Percentiles rank a stretch among this genome's conserved stretches.
Evolutionary conservation across 2,888 invertebrate species (phyloP).

Genomic region (Imbricaverruca yamaguchii): DNA sequence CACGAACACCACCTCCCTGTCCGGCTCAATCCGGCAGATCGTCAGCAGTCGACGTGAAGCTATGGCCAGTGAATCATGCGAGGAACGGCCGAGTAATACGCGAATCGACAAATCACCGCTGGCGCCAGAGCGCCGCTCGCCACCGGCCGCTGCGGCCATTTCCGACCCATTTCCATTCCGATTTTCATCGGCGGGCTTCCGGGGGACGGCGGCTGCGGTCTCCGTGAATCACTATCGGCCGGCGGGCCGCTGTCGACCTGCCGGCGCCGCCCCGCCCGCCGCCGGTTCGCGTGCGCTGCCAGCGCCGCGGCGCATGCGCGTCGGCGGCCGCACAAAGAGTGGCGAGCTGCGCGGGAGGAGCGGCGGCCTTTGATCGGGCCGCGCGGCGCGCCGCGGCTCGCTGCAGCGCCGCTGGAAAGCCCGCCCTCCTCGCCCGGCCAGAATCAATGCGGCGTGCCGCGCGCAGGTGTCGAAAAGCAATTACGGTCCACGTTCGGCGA

Average conservation of each 20-base stretch:
- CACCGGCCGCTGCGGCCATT: not conserved
- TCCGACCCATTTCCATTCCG: conserved; percentile 8
- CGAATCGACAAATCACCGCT: not conserved
- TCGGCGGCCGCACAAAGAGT: not conserved
- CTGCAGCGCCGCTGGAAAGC: conserved; percentile 39
- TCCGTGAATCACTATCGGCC: conserved; percentile 56
- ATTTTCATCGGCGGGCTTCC: conserved; percentile 50
- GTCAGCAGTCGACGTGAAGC: too few species aligned
- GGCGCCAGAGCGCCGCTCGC: not conserved
- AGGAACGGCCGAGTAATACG: not conserved
- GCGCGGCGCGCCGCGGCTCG: not conserved
- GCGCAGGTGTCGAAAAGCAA: conserved; percentile 40
- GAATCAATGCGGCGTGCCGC: conserved; percentile 27
- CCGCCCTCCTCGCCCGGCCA: conserved; percentile 49
- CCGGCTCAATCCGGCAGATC: too few species aligned
- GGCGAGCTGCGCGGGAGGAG: conserved; percentile 29
- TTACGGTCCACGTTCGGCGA: conserved; percentile 33
- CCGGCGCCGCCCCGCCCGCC: conserved; percentile 1
- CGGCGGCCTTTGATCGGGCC: conserved; percentile 26
- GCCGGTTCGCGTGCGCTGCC: conserved; percentile 26
- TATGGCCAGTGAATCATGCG: too few species aligned
- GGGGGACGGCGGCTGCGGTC: conserved; percentile 61
- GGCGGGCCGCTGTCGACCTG: conserved; percentile 35
- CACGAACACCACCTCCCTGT: too few species aligned
- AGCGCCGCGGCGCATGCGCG: conserved; percentile 22